phyloP scores from a whole-genome alignment of 2,888 invertebrate genomes.

The Zeuzera pyrina region DNA sequence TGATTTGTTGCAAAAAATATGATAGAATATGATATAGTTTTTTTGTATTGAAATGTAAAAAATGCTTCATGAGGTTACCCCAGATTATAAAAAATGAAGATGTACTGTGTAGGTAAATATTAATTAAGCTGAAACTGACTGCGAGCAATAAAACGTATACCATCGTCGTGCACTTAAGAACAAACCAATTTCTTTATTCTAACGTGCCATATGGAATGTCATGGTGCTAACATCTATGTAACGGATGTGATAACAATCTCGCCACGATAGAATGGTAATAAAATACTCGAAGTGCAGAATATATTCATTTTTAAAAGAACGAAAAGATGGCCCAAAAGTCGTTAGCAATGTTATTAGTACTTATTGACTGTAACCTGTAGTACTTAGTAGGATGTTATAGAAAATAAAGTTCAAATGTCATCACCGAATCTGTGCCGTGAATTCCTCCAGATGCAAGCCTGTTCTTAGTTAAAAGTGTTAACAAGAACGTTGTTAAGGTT shows the following conservation, averaged over 20 bases:
- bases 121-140: constrained; percentile 47
- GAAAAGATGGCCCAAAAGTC: constrained; percentile 17
- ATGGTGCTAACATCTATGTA: constrained; percentile 33
- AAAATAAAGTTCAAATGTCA: constrained; percentile 4
- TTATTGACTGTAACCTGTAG: constrained; percentile 29
- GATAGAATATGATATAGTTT: no score
- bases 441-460: no score
- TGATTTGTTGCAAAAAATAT: no score
- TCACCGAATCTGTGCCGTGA: no score
- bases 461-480: no score
- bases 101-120: no score
- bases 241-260: constrained; percentile 1
- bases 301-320: neutral
- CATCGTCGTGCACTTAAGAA: constrained; percentile 32
- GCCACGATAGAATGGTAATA: constrained; percentile 6
- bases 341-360: constrained; percentile 40
- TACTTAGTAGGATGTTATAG: no score
- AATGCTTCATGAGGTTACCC: no score
- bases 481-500: no score
- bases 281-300: neutral
- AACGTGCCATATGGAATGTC: constrained; percentile 44
- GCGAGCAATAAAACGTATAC: constrained; percentile 37
- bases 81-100: no score
- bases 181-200: constrained; percentile 25
- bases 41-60: no score